Evolutionary conservation across 2,113 vertebrate species (phyloP).

Genomic region (Pantherophis guttatus): DNA sequence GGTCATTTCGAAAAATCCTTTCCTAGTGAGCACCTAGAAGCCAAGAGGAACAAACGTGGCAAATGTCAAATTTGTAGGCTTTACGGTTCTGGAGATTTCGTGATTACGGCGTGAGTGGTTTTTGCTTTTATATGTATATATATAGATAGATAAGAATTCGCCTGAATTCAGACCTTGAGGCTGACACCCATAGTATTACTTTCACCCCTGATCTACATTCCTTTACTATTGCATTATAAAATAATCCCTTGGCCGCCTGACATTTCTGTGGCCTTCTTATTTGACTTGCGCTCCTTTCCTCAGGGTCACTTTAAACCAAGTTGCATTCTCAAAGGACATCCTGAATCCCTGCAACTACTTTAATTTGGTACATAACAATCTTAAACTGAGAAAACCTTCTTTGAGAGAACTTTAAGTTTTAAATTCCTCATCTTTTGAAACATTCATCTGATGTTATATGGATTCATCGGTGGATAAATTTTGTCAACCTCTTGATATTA

Average conservation of each 20-base stretch:
- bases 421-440: neutral
- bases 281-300: neutral
- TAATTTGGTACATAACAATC: neutral
- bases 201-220: neutral
- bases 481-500: neutral
- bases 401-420: neutral
- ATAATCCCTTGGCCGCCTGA: neutral
- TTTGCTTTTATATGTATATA: no score
- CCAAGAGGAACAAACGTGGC: no score
- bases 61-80: no score
- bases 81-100: no score
- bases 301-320: neutral
- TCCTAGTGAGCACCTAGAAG: no score
- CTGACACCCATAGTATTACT: neutral
- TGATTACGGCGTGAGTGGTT: no score
- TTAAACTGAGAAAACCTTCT: neutral
- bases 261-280: neutral
- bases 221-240: neutral
- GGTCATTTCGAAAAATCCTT: no score
- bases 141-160: neutral
- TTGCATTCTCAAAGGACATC: neutral
- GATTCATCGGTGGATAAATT: neutral
- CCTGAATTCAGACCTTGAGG: neutral
- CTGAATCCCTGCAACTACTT: neutral
- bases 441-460: neutral